Evolutionary conservation across 1,140 invertebrate species (phyloP).

Genomic region (Zaprionus camerounensis): DNA sequence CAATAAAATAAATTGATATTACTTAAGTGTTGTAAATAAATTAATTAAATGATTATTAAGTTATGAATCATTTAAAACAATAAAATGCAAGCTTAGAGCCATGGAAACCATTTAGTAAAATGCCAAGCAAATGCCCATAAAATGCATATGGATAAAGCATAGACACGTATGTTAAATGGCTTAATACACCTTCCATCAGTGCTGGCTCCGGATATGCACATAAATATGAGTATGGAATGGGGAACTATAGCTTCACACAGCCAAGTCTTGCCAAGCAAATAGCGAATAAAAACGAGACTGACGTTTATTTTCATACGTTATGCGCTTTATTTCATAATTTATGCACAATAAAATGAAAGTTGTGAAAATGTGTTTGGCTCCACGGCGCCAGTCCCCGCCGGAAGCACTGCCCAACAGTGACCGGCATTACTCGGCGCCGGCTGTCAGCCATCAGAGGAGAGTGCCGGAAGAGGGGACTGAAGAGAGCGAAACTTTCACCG

Average conservation of each 20-base stretch:
- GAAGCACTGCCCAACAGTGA: slow-evolving; percentile 13
- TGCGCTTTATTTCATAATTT: slow-evolving; percentile 69
- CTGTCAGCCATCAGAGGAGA: slow-evolving; percentile 48
- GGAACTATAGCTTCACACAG: neutral
- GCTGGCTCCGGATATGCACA: neutral
- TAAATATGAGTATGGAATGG: neutral
- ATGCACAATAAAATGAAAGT: slow-evolving; percentile 66
- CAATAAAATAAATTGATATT: neutral
- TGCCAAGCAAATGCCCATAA: neutral
- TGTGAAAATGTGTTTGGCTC: slow-evolving; percentile 34
- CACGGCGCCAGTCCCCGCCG: slow-evolving; percentile 24
- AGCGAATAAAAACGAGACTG: slow-evolving; percentile 38
- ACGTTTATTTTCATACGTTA: slow-evolving; percentile 57
- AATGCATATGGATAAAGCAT: neutral
- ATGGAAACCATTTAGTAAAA: neutral
- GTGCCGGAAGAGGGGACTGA: neutral
- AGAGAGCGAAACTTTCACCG: slow-evolving; percentile 14
- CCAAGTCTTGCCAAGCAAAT: neutral
- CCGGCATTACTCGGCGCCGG: slow-evolving; percentile 19
- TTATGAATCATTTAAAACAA: neutral
- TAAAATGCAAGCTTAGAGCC: neutral
- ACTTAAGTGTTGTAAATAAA: no score
- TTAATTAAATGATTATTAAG: neutral
- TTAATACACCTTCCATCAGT: neutral
- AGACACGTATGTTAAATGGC: slow-evolving; percentile 1